These are phyloP conservation scores for Aspiorhynchus laticeps DNA, from an alignment of 2,113 vertebrate genomes.

Conservation along the genomic window DNA sequence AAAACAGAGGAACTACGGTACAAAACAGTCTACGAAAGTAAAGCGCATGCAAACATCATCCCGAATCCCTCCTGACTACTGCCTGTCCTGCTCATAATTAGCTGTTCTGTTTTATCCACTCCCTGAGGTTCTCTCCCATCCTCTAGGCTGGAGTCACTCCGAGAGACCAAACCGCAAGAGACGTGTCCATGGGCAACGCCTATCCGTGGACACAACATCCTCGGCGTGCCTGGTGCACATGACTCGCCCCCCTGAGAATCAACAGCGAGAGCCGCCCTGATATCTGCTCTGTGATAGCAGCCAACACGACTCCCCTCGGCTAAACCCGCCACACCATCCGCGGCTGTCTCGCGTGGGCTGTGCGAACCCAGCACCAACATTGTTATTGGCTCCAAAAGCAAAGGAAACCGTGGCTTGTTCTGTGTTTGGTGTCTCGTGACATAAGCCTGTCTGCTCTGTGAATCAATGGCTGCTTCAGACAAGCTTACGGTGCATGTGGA, in stretches of 20 bases:
- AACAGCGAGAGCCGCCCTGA: conserved; percentile 1
- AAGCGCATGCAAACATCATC: not conserved
- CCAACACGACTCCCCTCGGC: conserved; percentile 8
- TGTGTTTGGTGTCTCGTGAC: not conserved
- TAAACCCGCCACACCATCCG: not conserved
- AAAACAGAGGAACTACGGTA: not conserved
- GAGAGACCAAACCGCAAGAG: conserved; percentile 16
- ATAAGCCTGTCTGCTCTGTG: conserved; percentile 13
- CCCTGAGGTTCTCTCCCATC: conserved; percentile 41
- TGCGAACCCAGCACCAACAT: not conserved
- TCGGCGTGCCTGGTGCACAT: conserved; percentile 4
- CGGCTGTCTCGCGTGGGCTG: not conserved
- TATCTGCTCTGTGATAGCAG: conserved; percentile 30
- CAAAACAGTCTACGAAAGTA: not conserved
- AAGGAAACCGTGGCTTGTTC: not conserved
- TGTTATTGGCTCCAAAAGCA: conserved; percentile 2
- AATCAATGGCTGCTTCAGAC: conserved; percentile 16
- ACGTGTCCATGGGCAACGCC: conserved; percentile 45
- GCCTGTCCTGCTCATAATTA: conserved; percentile 33
- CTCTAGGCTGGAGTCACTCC: conserved; percentile 24
- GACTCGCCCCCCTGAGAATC: conserved; percentile 8
- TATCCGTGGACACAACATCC: not conserved
- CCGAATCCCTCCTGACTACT: not conserved
- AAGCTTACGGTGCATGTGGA: not conserved
- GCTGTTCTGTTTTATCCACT: conserved; percentile 35